These are phyloP conservation scores for Spialia ferax DNA, from an alignment of 2,888 invertebrate genomes.

Conservation along the genomic window DNA sequence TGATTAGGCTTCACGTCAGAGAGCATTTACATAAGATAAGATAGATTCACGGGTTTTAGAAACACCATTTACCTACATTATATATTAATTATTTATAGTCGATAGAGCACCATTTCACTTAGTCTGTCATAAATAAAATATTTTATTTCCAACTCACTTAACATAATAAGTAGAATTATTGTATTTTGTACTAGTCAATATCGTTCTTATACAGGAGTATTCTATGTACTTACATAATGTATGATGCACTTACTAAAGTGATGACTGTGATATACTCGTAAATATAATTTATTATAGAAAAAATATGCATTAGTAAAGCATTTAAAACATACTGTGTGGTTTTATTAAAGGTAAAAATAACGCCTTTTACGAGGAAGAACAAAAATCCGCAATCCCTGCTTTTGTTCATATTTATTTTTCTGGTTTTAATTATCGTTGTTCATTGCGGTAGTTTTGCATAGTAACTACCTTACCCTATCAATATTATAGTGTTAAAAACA, in stretches of 20 bases:
- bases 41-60: constrained; percentile 43
- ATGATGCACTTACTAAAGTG: constrained; percentile 82
- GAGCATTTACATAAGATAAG: constrained; percentile 29
- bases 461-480: too few relatives aligned
- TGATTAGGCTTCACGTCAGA: constrained; percentile 20
- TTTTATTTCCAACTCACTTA: constrained; percentile 40
- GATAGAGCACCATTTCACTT: constrained; percentile 56
- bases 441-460: too few relatives aligned
- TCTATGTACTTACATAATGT: constrained; percentile 55
- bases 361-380: too few relatives aligned
- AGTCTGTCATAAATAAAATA: constrained; percentile 48
- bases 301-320: constrained; percentile 75
- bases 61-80: constrained; percentile 46
- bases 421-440: too few relatives aligned
- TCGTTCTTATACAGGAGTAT: constrained; percentile 53
- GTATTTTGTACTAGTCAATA: constrained; percentile 45
- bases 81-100: constrained; percentile 45
- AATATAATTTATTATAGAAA: constrained; percentile 69
- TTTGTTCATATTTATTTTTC: too few relatives aligned
- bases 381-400: not conserved
- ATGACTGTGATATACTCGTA: constrained; percentile 85
- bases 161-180: constrained; percentile 39
- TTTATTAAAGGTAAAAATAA: constrained; percentile 45
- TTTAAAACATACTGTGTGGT: constrained; percentile 45
- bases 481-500: too few relatives aligned